Evolutionary conservation across 1,140 invertebrate genomes (phyloP).

Genomic region (Zaprionus ghesquierei): DNA sequence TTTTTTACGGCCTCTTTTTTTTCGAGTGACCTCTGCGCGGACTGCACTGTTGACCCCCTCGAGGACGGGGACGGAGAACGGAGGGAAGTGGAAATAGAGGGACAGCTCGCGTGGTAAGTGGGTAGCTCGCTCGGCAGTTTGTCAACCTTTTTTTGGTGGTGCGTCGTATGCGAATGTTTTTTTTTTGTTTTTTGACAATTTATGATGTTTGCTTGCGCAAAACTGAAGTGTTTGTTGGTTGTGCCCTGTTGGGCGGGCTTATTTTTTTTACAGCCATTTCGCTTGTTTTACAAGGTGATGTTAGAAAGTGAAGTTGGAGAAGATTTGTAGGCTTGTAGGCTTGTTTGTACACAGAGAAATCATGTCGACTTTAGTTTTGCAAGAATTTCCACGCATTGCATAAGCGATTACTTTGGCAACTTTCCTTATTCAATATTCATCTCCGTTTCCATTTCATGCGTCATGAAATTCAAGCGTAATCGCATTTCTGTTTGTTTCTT

Average conservation of each 20-base stretch:
- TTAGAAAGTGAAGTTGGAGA: not conserved
- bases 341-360: not conserved
- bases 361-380: not conserved
- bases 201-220: constrained; percentile 36
- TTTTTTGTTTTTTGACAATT: constrained; percentile 29
- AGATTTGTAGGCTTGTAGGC: not conserved
- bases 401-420: not conserved
- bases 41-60: constrained; percentile 55
- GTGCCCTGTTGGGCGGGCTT: constrained; percentile 1
- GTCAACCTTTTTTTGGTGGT: constrained; percentile 47
- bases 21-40: constrained; percentile 59
- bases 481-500: not conserved
- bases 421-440: not conserved
- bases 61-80: not conserved
- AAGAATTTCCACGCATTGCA: not conserved
- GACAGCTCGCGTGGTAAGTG: constrained; percentile 27
- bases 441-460: not conserved
- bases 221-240: constrained; percentile 35
- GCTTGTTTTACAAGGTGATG: not conserved
- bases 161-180: not conserved
- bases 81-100: not conserved
- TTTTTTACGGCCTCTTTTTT: constrained; percentile 56
- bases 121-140: constrained; percentile 29
- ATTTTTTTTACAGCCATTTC: not conserved
- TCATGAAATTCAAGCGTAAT: not conserved